Conservation (phyloP, 2,797 vertebrate species). For the Coracias cyanogaster region DNA sequence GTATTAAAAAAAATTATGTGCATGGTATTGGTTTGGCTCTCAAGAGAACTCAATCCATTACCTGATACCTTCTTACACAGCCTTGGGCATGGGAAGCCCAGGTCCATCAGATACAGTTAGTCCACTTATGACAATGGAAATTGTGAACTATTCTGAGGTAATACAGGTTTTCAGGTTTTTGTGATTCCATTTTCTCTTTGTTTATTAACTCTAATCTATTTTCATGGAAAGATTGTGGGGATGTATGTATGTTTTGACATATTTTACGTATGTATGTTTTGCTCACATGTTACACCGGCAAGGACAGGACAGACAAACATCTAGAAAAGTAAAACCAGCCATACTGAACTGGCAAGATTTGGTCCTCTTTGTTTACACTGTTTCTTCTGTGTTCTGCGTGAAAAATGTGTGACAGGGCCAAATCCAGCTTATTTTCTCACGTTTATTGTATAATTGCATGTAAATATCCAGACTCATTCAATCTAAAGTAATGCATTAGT, state of each 20-base stretch:
- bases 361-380: background rate
- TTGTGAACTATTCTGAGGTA: background rate
- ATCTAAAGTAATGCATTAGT: slow-evolving; percentile 17
- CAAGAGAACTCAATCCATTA: background rate
- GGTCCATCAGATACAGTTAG: background rate
- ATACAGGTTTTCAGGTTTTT: background rate
- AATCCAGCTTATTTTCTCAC: background rate
- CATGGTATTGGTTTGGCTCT: background rate
- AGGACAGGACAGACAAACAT: background rate
- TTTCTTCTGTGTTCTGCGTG: background rate
- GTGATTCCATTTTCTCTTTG: background rate
- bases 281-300: background rate
- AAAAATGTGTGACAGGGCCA: background rate
- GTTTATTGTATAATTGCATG: background rate
- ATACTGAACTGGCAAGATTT: background rate
- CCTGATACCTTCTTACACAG: background rate
- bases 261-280: background rate
- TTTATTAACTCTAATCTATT: background rate
- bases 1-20: background rate
- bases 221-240: background rate
- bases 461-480: slow-evolving; percentile 4
- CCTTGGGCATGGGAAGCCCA: background rate
- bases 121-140: background rate
- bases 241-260: background rate
- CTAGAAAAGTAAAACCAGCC: background rate